Conservation (phyloP, 2,888 invertebrate genomes). For the Endomychus coccineus region DNA sequence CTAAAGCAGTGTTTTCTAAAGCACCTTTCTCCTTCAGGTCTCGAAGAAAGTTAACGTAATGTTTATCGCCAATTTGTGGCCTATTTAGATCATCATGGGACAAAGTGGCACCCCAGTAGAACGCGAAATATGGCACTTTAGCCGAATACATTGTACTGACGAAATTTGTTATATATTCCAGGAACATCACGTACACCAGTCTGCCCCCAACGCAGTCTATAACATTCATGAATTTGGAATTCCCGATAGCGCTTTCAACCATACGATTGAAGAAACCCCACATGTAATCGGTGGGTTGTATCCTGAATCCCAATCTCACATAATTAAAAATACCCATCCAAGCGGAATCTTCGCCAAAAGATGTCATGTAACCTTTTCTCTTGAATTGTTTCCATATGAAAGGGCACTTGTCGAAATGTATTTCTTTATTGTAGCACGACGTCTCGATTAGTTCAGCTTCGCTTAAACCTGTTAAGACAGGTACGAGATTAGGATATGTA, state of each 20-base stretch:
- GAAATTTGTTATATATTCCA: constrained; percentile 64
- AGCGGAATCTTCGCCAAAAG: constrained; percentile 77
- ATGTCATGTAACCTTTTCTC: constrained; percentile 64
- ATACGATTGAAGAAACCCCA: constrained; percentile 65
- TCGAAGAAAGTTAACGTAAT: constrained; percentile 53
- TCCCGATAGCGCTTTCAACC: constrained; percentile 60
- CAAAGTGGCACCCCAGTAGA: constrained; percentile 77
- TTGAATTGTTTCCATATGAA: constrained; percentile 80
- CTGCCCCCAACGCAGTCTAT: constrained; percentile 63
- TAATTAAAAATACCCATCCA: constrained; percentile 76
- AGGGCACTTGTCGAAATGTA: constrained; percentile 68
- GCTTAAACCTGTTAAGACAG: constrained; percentile 67
- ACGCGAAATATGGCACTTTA: constrained; percentile 62
- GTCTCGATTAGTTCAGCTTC: constrained; percentile 57
- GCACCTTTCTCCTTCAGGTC: constrained; percentile 47
- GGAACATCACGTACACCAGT: constrained; percentile 60
- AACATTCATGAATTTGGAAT: constrained; percentile 56
- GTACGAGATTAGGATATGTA: constrained; percentile 84
- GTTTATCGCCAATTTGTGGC: constrained; percentile 64
- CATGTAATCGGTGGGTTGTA: constrained; percentile 82
- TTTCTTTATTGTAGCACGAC: constrained; percentile 51
- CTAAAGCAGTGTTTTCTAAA: constrained; percentile 59
- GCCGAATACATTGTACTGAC: constrained; percentile 52
- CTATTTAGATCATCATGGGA: constrained; percentile 81
- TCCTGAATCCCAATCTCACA: constrained; percentile 64